Conservation (phyloP, 35 echinoderm and acorn worm species). For the Lytechinus variegatus region DNA sequence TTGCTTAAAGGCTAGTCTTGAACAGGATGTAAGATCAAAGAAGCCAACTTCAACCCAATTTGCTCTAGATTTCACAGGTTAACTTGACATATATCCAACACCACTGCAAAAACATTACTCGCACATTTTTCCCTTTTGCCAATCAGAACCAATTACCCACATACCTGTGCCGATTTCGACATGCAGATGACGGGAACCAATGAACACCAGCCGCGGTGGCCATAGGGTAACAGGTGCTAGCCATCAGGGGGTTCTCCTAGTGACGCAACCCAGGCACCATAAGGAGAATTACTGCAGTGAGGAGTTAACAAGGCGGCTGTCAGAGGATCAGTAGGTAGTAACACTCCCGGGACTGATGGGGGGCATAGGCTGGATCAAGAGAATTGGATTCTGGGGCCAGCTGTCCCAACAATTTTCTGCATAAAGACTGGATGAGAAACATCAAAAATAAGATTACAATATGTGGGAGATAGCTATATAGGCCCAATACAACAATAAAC, state of each 20-base stretch:
- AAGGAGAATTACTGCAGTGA: background rate
- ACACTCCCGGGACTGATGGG: background rate
- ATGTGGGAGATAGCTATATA: background rate
- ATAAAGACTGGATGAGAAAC: background rate
- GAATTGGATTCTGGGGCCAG: background rate
- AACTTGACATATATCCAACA: background rate
- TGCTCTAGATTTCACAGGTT: background rate
- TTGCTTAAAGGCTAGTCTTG: background rate
- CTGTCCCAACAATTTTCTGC: background rate
- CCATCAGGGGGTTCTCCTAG: conserved; percentile 33
- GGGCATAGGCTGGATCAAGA: background rate
- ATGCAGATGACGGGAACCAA: background rate
- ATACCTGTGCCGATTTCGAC: conserved; percentile 1
- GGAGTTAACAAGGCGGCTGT: conserved; percentile 13
- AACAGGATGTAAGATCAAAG: background rate
- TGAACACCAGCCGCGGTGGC: conserved; percentile 12
- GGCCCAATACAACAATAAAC: background rate
- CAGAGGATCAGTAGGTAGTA: background rate
- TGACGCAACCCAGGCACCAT: conserved; percentile 36
- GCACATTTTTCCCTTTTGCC: conserved; percentile 14
- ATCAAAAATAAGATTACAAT: background rate
- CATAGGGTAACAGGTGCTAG: conserved; percentile 24
- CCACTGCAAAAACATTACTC: background rate
- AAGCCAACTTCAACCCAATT: background rate
- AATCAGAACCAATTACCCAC: conserved; percentile 13